A percentile compares a stretch with the other conserved stretches of the same genome.
These are phyloP conservation scores for Lypha dubia DNA, from an alignment of 2,888 invertebrate genomes.

Conservation along the genomic window DNA sequence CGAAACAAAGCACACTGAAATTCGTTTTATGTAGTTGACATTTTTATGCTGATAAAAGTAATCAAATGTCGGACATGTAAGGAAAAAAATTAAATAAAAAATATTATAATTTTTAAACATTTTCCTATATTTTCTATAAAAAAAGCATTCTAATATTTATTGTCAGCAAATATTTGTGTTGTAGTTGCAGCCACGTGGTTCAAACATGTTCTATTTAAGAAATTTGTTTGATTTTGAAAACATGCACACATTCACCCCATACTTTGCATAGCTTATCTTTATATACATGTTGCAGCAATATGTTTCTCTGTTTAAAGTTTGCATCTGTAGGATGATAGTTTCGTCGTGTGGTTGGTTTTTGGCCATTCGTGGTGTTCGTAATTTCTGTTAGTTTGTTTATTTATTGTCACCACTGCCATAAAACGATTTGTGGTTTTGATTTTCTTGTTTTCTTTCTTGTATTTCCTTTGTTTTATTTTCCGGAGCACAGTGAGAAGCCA, in stretches of 20 bases:
- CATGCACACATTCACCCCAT: too few relatives aligned
- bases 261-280: too few relatives aligned
- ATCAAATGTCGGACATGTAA: too few relatives aligned
- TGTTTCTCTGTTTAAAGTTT: constrained; percentile 21
- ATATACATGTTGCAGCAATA: constrained; percentile 61
- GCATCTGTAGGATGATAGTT: background rate
- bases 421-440: constrained; percentile 76
- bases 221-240: background rate
- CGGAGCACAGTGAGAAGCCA: constrained; percentile 32
- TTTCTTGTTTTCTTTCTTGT: constrained; percentile 62
- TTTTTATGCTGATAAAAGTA: too few relatives aligned
- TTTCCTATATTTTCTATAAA: too few relatives aligned
- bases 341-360: constrained; percentile 31
- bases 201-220: constrained; percentile 34
- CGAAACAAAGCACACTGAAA: too few relatives aligned
- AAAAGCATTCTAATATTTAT: background rate
- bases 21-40: too few relatives aligned
- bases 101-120: too few relatives aligned
- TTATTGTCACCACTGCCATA: constrained; percentile 71
- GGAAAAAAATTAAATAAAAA: too few relatives aligned
- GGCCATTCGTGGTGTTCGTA: constrained; percentile 51
- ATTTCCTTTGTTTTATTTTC: constrained; percentile 43
- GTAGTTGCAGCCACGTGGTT: constrained; percentile 65
- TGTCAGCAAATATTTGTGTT: background rate
- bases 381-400: constrained; percentile 60